A percentile compares a stretch with the other conserved stretches of the same genome.
Conservation (phyloP, 2,888 invertebrate genomes). For the Lochmaea capreae region DNA sequence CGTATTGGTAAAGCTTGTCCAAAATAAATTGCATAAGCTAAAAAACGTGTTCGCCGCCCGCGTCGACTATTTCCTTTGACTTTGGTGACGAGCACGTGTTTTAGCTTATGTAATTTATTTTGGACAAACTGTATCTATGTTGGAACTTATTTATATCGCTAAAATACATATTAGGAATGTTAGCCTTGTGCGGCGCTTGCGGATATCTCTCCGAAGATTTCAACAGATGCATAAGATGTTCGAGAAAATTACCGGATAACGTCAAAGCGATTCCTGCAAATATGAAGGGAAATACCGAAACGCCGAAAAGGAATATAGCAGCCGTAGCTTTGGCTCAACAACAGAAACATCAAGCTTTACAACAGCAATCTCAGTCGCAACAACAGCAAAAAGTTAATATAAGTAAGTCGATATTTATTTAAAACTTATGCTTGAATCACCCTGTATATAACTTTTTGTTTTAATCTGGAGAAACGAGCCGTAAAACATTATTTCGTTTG, state of each 20-base stretch:
- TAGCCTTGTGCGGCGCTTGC: conserved; percentile 84
- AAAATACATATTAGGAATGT: conserved; percentile 67
- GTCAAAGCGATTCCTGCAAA: conserved; percentile 69
- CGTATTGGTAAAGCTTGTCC: too few species aligned
- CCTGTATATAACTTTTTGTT: too few species aligned
- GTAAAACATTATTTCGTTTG: too few species aligned
- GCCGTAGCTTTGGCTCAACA: conserved; percentile 31
- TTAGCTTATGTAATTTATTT: too few species aligned
- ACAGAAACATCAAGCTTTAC: conserved; percentile 25
- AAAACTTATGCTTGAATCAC: too few species aligned
- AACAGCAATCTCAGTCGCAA: neutral
- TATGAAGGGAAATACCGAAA: conserved; percentile 23
- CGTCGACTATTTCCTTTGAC: too few species aligned
- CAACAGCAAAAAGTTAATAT: conserved; percentile 15
- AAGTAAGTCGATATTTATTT: conserved; percentile 1
- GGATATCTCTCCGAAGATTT: conserved; percentile 85
- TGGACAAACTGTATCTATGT: neutral
- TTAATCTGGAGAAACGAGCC: too few species aligned
- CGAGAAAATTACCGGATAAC: conserved; percentile 77
- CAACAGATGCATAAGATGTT: conserved; percentile 78
- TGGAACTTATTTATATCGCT: neutral
- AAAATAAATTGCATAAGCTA: too few species aligned
- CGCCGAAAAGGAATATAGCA: conserved; percentile 47
- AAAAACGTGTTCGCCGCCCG: too few species aligned
- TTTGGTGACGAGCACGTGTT: too few species aligned